phyloP scores from a whole-genome alignment of 2,797 vertebrate species.

The Acrocephalus scirpaceus region DNA sequence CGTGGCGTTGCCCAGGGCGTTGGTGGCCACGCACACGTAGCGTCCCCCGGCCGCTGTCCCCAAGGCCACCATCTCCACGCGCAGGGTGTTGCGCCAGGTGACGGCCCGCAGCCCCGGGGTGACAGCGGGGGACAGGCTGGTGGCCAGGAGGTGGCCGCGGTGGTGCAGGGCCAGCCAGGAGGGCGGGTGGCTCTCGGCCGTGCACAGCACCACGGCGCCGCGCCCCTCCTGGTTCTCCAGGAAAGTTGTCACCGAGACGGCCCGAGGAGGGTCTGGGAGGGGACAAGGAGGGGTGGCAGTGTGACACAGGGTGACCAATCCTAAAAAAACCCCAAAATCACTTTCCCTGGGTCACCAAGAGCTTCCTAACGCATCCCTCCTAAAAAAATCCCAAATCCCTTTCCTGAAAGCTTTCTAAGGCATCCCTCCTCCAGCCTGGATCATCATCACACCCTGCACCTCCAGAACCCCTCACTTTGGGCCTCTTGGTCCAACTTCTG shows the following conservation, averaged over 20 bases:
- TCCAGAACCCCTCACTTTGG: too few relatives aligned
- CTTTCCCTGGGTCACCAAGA: neutral
- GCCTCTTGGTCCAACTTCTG: too few relatives aligned
- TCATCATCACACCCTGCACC: too few relatives aligned
- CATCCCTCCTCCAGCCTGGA: too few relatives aligned
- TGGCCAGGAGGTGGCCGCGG: slow-evolving; percentile 48
- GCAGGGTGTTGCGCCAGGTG: slow-evolving; percentile 63
- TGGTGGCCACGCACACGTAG: slow-evolving; percentile 68
- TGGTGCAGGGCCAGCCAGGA: slow-evolving; percentile 58
- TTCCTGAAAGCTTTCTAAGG: too few relatives aligned
- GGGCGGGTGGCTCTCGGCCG: slow-evolving; percentile 62
- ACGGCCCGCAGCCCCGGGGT: neutral
- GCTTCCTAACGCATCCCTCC: too few relatives aligned
- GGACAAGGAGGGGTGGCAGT: fast-evolving
- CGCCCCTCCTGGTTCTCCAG: slow-evolving; percentile 62
- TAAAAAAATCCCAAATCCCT: too few relatives aligned
- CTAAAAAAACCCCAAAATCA: fast-evolving
- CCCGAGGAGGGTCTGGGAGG: slow-evolving; percentile 60
- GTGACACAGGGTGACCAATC: fast-evolving
- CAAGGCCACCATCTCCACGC: slow-evolving; percentile 38
- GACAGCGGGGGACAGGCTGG: neutral
- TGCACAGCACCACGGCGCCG: slow-evolving; percentile 69
- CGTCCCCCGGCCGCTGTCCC: slow-evolving; percentile 35
- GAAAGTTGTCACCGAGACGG: slow-evolving; percentile 60
- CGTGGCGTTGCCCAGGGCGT: slow-evolving; percentile 58